Evolutionary conservation across 1,140 invertebrate species (phyloP).

Genomic region (Vanessa atalanta): DNA sequence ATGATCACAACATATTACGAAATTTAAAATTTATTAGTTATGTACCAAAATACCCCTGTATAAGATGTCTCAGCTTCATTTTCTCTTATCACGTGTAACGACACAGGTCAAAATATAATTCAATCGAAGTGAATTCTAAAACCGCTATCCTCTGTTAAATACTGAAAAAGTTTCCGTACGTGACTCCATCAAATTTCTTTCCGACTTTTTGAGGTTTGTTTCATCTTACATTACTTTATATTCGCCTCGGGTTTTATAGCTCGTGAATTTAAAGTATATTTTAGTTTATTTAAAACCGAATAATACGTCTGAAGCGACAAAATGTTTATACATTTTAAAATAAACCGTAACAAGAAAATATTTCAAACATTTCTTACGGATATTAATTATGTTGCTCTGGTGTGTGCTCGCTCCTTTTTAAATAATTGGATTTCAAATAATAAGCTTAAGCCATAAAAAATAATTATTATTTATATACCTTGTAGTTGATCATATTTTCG

Average conservation of each 20-base stretch:
- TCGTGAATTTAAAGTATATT: conserved; percentile 32
- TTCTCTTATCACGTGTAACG: neutral
- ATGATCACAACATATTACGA: too few relatives aligned
- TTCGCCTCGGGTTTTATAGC: conserved; percentile 54
- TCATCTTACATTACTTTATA: conserved; percentile 47
- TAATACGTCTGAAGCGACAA: neutral
- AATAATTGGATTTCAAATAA: neutral
- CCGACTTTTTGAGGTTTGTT: conserved; percentile 49
- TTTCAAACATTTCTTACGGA: neutral
- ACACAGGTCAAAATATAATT: conserved; percentile 48
- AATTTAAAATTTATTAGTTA: too few relatives aligned
- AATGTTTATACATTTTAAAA: neutral
- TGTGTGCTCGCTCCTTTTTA: neutral
- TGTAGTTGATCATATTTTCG: too few relatives aligned
- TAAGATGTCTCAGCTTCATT: neutral
- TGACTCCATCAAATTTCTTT: conserved; percentile 62
- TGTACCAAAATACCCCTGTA: too few relatives aligned
- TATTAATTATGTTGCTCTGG: too few relatives aligned
- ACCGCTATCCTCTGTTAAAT: conserved; percentile 59
- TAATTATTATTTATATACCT: too few relatives aligned
- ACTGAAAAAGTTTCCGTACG: conserved; percentile 67
- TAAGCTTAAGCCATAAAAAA: too few relatives aligned
- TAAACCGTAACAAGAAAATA: neutral
- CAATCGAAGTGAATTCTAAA: conserved; percentile 50
- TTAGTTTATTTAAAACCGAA: conserved; percentile 5